Percentiles rank a stretch among this genome's conserved stretches.
Evolutionary conservation across 1,140 invertebrate genomes (phyloP).

Genomic region (Campoletis sonorensis): DNA sequence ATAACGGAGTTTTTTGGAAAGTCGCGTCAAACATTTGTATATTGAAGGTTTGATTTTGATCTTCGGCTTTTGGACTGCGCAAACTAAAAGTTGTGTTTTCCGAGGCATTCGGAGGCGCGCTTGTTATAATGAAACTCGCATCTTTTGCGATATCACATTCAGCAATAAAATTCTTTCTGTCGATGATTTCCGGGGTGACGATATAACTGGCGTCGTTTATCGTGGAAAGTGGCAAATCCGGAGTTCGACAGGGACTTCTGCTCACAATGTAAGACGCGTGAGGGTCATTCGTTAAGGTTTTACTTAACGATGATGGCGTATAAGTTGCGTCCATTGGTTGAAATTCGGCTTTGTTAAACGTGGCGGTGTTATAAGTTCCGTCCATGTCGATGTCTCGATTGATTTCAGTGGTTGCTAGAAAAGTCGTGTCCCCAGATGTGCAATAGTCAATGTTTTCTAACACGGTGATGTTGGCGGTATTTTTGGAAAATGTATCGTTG

Average conservation of each 20-base stretch:
- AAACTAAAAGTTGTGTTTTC: not conserved
- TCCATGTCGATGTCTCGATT: not conserved
- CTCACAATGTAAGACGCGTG: slow-evolving; percentile 33
- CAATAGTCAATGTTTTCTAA: slow-evolving; percentile 40
- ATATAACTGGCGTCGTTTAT: slow-evolving; percentile 22
- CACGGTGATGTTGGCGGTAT: slow-evolving; percentile 20
- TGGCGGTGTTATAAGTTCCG: slow-evolving; percentile 11
- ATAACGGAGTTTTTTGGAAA: not conserved
- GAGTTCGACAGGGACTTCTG: not conserved
- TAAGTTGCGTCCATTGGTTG: slow-evolving; percentile 27
- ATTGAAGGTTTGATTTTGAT: not conserved
- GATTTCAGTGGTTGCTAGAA: not conserved
- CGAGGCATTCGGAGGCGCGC: not conserved
- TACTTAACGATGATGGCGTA: not conserved
- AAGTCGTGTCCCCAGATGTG: not conserved
- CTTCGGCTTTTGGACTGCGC: not conserved
- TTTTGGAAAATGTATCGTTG: slow-evolving; percentile 47
- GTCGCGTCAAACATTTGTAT: not conserved
- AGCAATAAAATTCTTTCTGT: not conserved
- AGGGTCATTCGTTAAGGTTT: slow-evolving; percentile 24
- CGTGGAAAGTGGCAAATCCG: not conserved
- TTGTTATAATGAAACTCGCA: slow-evolving; percentile 17
- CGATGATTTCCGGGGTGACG: not conserved
- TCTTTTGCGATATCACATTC: not conserved
- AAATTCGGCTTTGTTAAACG: not conserved